Evolutionary conservation across 2,797 vertebrate genomes (phyloP), one percentile per base, ranked within the genome.

Genomic region (Argentina silus): DNA sequence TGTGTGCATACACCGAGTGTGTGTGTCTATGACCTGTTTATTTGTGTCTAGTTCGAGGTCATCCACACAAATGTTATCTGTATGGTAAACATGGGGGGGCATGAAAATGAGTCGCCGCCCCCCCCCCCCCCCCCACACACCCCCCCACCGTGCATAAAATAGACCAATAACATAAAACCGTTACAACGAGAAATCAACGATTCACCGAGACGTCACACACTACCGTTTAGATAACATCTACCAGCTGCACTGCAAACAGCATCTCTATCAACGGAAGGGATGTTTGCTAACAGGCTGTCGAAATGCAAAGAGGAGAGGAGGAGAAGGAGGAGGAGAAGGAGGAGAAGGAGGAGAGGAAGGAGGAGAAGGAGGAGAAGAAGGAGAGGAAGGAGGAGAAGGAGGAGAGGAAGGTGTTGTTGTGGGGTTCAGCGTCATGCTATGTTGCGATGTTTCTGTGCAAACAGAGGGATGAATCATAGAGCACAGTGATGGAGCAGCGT

Each of bases 41-140:
- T n/a, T n/a, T n/a, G n/a, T n/a, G n/a, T n/a, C n/a, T n/a, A n/a
- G n/a, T n/a, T n/a, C n/a, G n/a, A n/a, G n/a, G n/a, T n/a, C n/a
- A n/a, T n/a, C n/a, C n/a, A n/a, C 8, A 8, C n/a, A 11, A 51
- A 15, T 6, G n/a, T 11, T 51, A 51, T 51, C 6, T 14, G n/a
- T 51, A 14, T 14, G 12, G n/a, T 51, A 51, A 47, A 47, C 43
- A 44, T 12, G 21, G 17, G 10, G 44, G 65, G 3, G 45, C n/a
- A 43, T 42, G 45, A 15, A 45, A 73, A 60, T 17, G 50, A 66
- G 19, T n/a, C n/a, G n/a, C n/a, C n/a, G n/a, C n/a, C n/a, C n/a
- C n/a, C n/a, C n/a, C n/a, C n/a, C n/a, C n/a, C n/a, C n/a, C n/a
- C n/a, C n/a, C n/a, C n/a, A n/a, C n/a, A 36, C 27, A 36, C 27